A percentile compares a stretch with the other conserved stretches of the same genome.
phyloP scores from a whole-genome alignment of 2,888 invertebrate species.

The Anodontia alba region DNA sequence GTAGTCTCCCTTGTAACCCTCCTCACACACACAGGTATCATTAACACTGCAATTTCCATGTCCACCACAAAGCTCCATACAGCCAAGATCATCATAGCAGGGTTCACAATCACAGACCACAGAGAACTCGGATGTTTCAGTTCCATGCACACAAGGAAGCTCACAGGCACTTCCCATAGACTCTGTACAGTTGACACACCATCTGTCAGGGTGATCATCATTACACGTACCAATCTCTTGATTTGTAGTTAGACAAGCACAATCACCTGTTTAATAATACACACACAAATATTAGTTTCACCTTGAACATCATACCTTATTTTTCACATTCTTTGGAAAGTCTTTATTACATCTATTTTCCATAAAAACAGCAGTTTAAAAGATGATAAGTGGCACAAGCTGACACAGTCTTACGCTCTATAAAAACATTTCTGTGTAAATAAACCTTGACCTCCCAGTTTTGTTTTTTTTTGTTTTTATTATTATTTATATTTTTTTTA shows the following conservation, averaged over 20 bases:
- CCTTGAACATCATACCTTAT: too few species aligned
- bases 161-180: conserved; percentile 75
- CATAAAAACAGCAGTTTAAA: too few species aligned
- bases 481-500: too few species aligned
- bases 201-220: neutral
- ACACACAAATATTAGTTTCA: too few species aligned
- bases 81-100: conserved; percentile 71
- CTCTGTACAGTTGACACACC: conserved; percentile 67
- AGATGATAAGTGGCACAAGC: too few species aligned
- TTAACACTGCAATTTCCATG: conserved; percentile 63
- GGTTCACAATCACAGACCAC: conserved; percentile 66
- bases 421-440: too few species aligned
- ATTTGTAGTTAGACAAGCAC: conserved; percentile 57
- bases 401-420: too few species aligned
- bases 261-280: conserved; percentile 70
- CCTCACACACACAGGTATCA: conserved; percentile 63
- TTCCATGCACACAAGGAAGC: conserved; percentile 71
- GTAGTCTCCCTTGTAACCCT: conserved; percentile 69
- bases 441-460: too few species aligned
- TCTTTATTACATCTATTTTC: too few species aligned
- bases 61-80: conserved; percentile 67
- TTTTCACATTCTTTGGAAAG: too few species aligned
- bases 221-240: neutral
- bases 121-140: conserved; percentile 63
- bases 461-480: too few species aligned